Percentiles rank a stretch among this genome's conserved stretches.
Evolutionary conservation across 2,797 vertebrate species (phyloP).

Genomic region (Cynopterus sphinx): DNA sequence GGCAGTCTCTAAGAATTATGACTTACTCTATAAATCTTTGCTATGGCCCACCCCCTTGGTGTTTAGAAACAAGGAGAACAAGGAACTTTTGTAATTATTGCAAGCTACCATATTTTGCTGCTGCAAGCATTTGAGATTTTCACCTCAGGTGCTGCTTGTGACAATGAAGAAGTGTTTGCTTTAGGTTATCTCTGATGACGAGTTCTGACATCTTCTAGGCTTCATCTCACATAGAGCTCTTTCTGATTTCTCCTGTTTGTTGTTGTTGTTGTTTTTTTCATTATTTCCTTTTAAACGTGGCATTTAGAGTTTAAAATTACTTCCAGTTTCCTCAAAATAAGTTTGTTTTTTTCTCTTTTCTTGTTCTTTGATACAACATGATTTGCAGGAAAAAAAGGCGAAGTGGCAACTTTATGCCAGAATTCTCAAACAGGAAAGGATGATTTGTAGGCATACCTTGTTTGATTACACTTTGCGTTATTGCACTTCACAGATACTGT

Average conservation of each 20-base stretch:
- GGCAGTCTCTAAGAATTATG: background rate
- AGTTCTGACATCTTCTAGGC: background rate
- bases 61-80: background rate
- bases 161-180: background rate
- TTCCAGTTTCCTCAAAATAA: background rate
- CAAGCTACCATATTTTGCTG: too few relatives aligned
- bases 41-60: background rate
- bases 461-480: background rate
- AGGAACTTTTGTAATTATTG: background rate
- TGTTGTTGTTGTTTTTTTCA: background rate
- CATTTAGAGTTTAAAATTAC: background rate
- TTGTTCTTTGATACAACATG: background rate
- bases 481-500: background rate
- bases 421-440: background rate
- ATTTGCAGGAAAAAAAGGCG: background rate
- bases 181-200: background rate
- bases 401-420: background rate
- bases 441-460: background rate
- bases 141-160: background rate
- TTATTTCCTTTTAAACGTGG: background rate
- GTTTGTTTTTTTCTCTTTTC: background rate
- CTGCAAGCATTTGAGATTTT: background rate
- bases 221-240: background rate
- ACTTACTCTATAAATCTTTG: background rate
- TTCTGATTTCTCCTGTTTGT: background rate